Conservation (phyloP, 1,140 invertebrate species). For the Tetraneura akinire region DNA sequence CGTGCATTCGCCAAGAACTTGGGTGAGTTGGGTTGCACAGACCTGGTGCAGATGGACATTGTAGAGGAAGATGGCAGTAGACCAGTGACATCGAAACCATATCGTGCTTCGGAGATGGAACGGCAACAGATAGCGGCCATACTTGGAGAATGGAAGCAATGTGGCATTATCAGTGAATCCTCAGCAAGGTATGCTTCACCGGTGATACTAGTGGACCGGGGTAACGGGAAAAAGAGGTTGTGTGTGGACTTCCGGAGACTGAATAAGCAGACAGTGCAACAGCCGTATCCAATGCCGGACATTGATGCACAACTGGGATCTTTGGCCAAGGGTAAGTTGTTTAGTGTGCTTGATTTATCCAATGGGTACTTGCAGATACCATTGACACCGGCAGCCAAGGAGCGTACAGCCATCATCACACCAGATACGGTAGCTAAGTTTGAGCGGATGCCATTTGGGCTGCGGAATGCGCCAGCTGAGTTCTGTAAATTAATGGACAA, state of each 20-base stretch:
- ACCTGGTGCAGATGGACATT: neutral
- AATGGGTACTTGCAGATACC: slow-evolving; percentile 60
- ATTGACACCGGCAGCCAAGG: slow-evolving; percentile 54
- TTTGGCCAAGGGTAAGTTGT: no score
- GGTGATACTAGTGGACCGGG: slow-evolving; percentile 26
- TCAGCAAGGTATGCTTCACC: slow-evolving; percentile 54
- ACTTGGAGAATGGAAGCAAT: slow-evolving; percentile 10
- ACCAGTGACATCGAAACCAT: no score
- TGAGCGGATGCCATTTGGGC: no score
- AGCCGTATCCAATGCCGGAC: slow-evolving; percentile 64
- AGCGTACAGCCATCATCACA: slow-evolving; percentile 56
- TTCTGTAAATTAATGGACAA: slow-evolving; percentile 42
- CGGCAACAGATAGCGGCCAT: no score
- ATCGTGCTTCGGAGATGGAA: no score
- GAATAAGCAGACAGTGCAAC: slow-evolving; percentile 59
- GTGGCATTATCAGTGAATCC: slow-evolving; percentile 54
- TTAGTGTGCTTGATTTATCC: slow-evolving; percentile 61
- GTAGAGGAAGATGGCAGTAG: no score
- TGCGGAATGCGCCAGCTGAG: no score
- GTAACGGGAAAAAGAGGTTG: slow-evolving; percentile 56
- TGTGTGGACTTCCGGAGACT: slow-evolving; percentile 59
- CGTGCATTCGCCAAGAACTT: neutral
- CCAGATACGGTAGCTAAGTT: slow-evolving; percentile 52
- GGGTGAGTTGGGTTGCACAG: neutral
- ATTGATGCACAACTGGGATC: no score